Percentiles rank a stretch among this genome's conserved stretches.
Conservation (phyloP, 2,113 vertebrate genomes). For the Ramphastos sulfuratus region DNA sequence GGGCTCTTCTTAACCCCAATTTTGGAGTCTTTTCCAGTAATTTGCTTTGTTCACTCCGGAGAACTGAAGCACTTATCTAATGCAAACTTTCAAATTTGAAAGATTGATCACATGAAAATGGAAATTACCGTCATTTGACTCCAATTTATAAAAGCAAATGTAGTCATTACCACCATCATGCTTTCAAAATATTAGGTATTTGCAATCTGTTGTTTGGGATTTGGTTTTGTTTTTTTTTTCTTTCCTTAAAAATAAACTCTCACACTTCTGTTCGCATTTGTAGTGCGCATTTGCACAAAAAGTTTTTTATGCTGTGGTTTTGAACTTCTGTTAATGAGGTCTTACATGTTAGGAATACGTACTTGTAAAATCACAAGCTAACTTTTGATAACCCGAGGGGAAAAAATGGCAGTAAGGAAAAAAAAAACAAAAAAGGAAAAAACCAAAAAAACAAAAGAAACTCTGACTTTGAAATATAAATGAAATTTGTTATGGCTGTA, state of each 20-base stretch:
- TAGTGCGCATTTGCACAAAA: background rate
- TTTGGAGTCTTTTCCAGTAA: background rate
- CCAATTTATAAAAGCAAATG: conserved; percentile 5
- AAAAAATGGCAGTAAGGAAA: background rate
- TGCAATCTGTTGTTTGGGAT: background rate
- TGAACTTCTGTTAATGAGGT: background rate
- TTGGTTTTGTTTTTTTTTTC: background rate
- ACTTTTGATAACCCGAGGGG: background rate
- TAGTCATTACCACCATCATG: background rate
- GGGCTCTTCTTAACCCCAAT: background rate
- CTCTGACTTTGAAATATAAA: conserved; percentile 1
- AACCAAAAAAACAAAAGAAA: background rate
- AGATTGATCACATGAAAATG: background rate
- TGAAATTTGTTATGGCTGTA: conserved; percentile 12
- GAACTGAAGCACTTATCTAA: background rate
- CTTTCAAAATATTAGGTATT: background rate
- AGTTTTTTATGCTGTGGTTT: background rate
- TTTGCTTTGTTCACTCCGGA: background rate
- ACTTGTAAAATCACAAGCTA: conserved; percentile 26
- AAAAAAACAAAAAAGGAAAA: background rate
- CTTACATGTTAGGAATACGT: background rate
- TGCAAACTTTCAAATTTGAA: background rate
- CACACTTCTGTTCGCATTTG: background rate
- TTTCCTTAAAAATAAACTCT: background rate
- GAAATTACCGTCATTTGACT: conserved; percentile 1